Conservation (phyloP, 1,140 invertebrate species). For the Cydia pomonella region DNA sequence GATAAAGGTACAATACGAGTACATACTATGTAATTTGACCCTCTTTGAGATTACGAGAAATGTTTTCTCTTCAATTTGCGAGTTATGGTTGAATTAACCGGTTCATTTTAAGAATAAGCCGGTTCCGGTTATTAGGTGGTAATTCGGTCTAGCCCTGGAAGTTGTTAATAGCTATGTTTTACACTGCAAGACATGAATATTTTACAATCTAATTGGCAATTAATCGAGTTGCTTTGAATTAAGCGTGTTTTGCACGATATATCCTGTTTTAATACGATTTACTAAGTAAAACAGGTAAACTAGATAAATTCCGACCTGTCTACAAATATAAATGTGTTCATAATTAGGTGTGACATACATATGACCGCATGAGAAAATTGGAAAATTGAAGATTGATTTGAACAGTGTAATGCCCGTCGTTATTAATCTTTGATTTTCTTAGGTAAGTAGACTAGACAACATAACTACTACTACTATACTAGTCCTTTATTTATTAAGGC, state of each 20-base stretch:
- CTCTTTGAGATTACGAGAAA: background rate
- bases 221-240: slow-evolving; percentile 7
- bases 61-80: slow-evolving; percentile 27
- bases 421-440: too few species aligned
- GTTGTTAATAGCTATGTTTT: slow-evolving; percentile 26
- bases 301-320: background rate
- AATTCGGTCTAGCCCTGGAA: slow-evolving; percentile 14
- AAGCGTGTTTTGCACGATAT: background rate
- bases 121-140: slow-evolving; percentile 30
- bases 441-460: too few species aligned
- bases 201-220: slow-evolving; percentile 28
- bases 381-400: too few species aligned
- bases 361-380: too few species aligned
- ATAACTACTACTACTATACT: too few species aligned
- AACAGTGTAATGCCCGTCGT: too few species aligned
- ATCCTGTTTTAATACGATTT: slow-evolving; percentile 6
- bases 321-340: too few species aligned
- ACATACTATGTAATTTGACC: background rate
- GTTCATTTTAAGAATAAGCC: background rate
- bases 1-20: background rate
- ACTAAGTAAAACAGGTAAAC: background rate
- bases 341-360: too few species aligned
- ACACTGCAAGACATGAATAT: slow-evolving; percentile 25
- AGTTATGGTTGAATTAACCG: slow-evolving; percentile 22
- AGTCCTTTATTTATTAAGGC: too few species aligned